These are phyloP conservation scores for Acanthopleura granulata DNA, from an alignment of 2,888 invertebrate species.

Conservation along the genomic window DNA sequence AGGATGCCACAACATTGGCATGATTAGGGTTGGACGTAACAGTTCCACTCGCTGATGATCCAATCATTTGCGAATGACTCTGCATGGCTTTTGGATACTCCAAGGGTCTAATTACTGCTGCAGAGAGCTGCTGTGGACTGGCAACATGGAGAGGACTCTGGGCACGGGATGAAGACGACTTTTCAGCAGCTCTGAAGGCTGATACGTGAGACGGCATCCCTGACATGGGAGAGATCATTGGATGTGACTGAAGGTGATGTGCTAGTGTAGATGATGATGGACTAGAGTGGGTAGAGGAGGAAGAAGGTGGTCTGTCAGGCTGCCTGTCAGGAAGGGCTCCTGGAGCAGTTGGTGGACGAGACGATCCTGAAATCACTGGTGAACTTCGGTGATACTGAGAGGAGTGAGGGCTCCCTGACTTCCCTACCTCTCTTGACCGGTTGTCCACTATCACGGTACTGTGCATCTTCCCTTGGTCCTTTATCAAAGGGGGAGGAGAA, in stretches of 20 bases:
- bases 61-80: conserved; percentile 29
- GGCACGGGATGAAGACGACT: conserved; percentile 40
- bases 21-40: neutral
- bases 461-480: conserved; percentile 49
- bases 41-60: neutral
- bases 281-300: conserved; percentile 34
- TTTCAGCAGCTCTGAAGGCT: conserved; percentile 44
- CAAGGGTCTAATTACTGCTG: conserved; percentile 57
- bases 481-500: conserved; percentile 47
- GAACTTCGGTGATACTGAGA: conserved; percentile 18
- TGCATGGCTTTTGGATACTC: conserved; percentile 47
- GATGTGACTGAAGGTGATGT: conserved; percentile 29
- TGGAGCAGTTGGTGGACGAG: conserved; percentile 53
- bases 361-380: conserved; percentile 43
- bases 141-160: conserved; percentile 59
- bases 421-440: conserved; percentile 36
- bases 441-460: conserved; percentile 65
- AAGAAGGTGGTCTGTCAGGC: conserved; percentile 38
- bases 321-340: conserved; percentile 35
- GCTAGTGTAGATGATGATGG: conserved; percentile 45
- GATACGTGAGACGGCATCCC: conserved; percentile 31
- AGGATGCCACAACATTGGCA: conserved; percentile 24
- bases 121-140: conserved; percentile 55
- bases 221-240: neutral
- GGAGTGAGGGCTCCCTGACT: conserved; percentile 23